Evolutionary conservation across 2,888 invertebrate genomes (phyloP).

Genomic region (Sinhomidia bicolor): DNA sequence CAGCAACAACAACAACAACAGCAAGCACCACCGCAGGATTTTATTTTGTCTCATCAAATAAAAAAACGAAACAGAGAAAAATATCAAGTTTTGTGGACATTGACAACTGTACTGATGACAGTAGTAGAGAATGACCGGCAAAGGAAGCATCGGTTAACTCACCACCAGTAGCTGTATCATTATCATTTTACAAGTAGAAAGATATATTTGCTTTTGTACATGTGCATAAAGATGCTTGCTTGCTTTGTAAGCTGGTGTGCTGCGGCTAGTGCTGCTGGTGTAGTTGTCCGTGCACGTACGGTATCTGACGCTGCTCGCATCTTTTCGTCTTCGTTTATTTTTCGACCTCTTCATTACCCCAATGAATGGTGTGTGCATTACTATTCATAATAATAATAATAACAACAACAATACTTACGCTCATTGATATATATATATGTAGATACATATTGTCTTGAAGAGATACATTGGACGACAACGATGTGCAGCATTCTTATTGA

Average conservation of each 20-base stretch:
- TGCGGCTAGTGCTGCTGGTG: too few relatives aligned
- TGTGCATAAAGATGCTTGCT: not conserved
- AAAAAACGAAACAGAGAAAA: constrained; percentile 35
- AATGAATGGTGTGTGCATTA: constrained; percentile 40
- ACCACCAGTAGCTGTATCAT: constrained; percentile 13
- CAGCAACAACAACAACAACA: not conserved
- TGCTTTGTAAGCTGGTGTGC: not conserved
- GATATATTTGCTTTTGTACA: not conserved
- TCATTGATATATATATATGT: constrained; percentile 25
- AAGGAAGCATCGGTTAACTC: not conserved
- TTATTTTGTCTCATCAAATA: constrained; percentile 64
- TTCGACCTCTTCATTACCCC: constrained; percentile 62
- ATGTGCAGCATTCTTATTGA: too few relatives aligned
- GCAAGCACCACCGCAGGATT: constrained; percentile 6
- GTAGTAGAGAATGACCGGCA: not conserved
- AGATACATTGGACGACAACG: not conserved
- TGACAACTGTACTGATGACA: constrained; percentile 60
- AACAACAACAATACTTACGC: constrained; percentile 2
- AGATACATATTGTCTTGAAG: constrained; percentile 19
- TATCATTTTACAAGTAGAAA: not conserved
- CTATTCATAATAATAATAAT: constrained; percentile 40
- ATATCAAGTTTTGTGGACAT: constrained; percentile 59
- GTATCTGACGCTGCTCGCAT: not conserved
- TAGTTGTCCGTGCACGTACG: constrained; percentile 17
- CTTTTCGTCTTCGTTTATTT: constrained; percentile 50